A percentile compares a stretch with the other conserved stretches of the same genome.
These are phyloP conservation scores for Berghia stephanieae DNA, from an alignment of 1,140 invertebrate species.

Conservation along the genomic window DNA sequence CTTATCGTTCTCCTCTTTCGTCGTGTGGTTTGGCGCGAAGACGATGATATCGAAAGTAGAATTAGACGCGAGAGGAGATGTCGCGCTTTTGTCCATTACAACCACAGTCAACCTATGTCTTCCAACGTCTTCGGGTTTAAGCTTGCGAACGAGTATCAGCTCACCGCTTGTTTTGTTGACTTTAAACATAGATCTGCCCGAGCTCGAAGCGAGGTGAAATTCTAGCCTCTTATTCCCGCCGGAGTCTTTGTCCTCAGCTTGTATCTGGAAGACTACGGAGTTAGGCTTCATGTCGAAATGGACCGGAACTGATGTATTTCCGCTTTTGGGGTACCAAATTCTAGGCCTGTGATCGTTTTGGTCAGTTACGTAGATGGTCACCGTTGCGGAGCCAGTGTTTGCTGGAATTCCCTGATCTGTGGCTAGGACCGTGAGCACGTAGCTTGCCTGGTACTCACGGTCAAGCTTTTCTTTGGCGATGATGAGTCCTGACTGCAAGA, in stretches of 20 bases:
- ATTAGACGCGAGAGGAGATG: constrained; percentile 31
- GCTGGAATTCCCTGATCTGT: constrained; percentile 35
- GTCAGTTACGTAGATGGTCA: constrained; percentile 80
- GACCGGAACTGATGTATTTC: constrained; percentile 45
- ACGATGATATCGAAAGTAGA: constrained; percentile 36
- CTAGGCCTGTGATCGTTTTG: constrained; percentile 90
- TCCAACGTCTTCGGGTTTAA: constrained; percentile 33
- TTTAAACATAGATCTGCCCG: constrained; percentile 5
- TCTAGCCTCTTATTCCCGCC: constrained; percentile 13
- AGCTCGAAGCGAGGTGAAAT: constrained; percentile 21
- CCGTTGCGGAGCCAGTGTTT: constrained; percentile 35
- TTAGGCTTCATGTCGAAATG: constrained; percentile 29
- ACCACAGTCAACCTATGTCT: constrained; percentile 33
- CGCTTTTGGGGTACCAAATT: constrained; percentile 79
- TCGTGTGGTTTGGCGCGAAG: constrained; percentile 35
- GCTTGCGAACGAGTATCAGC: constrained; percentile 24
- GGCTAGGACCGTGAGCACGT: constrained; percentile 40
- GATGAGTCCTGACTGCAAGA: constrained; percentile 36
- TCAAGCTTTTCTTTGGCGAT: constrained; percentile 32
- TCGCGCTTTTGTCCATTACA: constrained; percentile 34
- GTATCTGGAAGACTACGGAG: constrained; percentile 22
- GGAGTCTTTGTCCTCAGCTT: constrained; percentile 25
- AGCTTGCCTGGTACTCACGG: constrained; percentile 34
- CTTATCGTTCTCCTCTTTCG: constrained; percentile 10
- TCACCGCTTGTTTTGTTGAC: constrained; percentile 29